Evolutionary conservation across 1,140 invertebrate species (phyloP).

Genomic region (Scaptodrosophila lebanonensis): DNA sequence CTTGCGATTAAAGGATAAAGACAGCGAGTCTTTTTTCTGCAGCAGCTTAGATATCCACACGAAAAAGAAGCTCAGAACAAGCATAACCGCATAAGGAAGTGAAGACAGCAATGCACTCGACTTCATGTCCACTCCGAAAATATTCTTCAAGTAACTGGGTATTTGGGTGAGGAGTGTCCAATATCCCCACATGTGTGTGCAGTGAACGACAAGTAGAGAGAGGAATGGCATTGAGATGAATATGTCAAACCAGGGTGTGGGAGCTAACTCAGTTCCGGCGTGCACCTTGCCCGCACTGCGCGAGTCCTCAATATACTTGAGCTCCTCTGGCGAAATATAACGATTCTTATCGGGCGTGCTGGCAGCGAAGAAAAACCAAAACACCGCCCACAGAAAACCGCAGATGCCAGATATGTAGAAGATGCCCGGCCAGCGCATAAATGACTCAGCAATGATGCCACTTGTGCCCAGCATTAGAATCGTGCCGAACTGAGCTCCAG

Average conservation of each 20-base stretch:
- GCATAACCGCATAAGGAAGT: conserved; percentile 88
- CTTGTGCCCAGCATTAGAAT: conserved; percentile 82
- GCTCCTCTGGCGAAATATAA: conserved; percentile 81
- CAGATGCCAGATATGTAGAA: conserved; percentile 87
- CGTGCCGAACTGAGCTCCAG: conserved; percentile 85
- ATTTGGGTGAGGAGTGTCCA: conserved; percentile 95
- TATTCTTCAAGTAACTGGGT: conserved; percentile 91
- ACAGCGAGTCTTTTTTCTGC: conserved; percentile 79
- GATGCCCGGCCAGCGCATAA: conserved; percentile 85
- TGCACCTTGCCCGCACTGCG: conserved; percentile 60
- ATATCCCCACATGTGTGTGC: conserved; percentile 95
- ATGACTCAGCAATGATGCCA: conserved; percentile 82
- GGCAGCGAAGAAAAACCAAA: conserved; percentile 82
- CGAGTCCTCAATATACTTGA: conserved; percentile 80
- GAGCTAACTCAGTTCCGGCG: conserved; percentile 41
- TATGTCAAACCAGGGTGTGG: conserved; percentile 86
- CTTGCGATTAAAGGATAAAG: conserved; percentile 81
- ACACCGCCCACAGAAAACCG: conserved; percentile 80
- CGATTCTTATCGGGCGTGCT: conserved; percentile 81
- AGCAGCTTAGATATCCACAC: conserved; percentile 83
- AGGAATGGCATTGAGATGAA: conserved; percentile 88
- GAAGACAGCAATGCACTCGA: conserved; percentile 85
- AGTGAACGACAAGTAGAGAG: conserved; percentile 89
- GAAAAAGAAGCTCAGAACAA: conserved; percentile 83
- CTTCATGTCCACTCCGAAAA: conserved; percentile 88